Evolutionary conservation across 2,888 invertebrate species (phyloP), one percentile per base, ranked within the genome.

Genomic region (Scrobipalpa costella): DNA sequence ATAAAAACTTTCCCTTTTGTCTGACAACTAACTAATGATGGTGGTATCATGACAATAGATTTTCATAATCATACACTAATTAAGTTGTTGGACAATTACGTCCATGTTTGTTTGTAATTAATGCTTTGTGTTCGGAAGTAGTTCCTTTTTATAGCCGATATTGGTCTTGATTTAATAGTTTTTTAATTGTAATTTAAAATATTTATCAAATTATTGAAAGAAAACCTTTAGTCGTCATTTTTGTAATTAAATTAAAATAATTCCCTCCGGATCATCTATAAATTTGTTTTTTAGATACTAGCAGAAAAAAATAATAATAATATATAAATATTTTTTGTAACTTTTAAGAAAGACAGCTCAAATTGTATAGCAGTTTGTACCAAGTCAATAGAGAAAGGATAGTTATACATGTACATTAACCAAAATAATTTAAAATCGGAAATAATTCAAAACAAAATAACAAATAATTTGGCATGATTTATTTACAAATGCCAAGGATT

Each of bases 401-500:
- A n/a, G n/a, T n/a, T n/a, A n/a, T n/a, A n/a, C n/a, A n/a, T 27
- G 27, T 27, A 27, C 2, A 27, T 27, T 27, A 50, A 50, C 21
- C 8, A 9, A 11, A 50, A 50, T 50, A 50, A 50, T 50, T 21
- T 50, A 9, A 13, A 38, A 27, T 38, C 38, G 38, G 57, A 38
- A 62, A 27, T 33, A 57, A 55, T 27, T 57, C 38, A 38, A 17
- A 57, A 19, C 36, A 36, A 55, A 62, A 52, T 52, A 21, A 61
- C 7, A 6, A 19, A 38, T 62, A 62, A 62, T 57, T 61, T 50
- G 36, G 15, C 36, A 27, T 55, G 27, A 13, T 34, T 57, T 63
- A 27, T 40, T 15, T 58, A 6, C 50, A 64, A 61, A 64, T 64
- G 64, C 57, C 64, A 64, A 64, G 64, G 64, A 36, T 36, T 38